phyloP scores from a whole-genome alignment of 1,140 invertebrate species.

The Oryzaephilus surinamensis region DNA sequence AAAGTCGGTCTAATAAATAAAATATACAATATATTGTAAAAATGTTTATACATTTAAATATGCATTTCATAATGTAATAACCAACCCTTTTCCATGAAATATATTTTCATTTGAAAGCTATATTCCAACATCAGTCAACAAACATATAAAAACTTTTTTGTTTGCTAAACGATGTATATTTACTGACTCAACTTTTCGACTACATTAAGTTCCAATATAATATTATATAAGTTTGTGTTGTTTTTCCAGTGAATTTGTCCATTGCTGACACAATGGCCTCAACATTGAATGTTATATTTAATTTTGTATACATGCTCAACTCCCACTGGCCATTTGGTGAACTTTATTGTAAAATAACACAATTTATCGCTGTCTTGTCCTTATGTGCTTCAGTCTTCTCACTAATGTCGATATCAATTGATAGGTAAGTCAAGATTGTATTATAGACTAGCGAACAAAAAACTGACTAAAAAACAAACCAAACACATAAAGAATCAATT shows the following conservation, averaged over 20 bases:
- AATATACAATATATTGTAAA: no score
- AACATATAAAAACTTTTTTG: no score
- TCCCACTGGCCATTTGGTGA: conserved; percentile 89
- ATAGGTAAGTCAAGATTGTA: conserved; percentile 74
- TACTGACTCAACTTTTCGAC: neutral
- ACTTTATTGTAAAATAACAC: conserved; percentile 87
- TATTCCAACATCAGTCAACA: no score
- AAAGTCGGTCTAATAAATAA: no score
- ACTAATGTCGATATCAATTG: conserved; percentile 90
- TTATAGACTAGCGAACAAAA: no score
- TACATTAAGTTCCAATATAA: neutral
- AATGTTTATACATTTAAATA: no score
- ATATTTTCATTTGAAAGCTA: no score
- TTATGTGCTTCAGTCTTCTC: conserved; percentile 92
- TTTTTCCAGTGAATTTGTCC: conserved; percentile 78
- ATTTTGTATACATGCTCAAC: conserved; percentile 86
- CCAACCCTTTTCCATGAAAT: no score
- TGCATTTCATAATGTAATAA: no score
- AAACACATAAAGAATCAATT: no score
- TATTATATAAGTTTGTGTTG: conserved; percentile 14
- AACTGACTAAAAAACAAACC: neutral
- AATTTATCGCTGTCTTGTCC: conserved; percentile 84
- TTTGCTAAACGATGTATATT: no score
- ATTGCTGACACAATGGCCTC: conserved; percentile 91
- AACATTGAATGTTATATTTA: conserved; percentile 87